A percentile compares a stretch with the other conserved stretches of the same genome.
phyloP scores from a whole-genome alignment of 1,140 invertebrate genomes.

The Chironomus tepperi region DNA sequence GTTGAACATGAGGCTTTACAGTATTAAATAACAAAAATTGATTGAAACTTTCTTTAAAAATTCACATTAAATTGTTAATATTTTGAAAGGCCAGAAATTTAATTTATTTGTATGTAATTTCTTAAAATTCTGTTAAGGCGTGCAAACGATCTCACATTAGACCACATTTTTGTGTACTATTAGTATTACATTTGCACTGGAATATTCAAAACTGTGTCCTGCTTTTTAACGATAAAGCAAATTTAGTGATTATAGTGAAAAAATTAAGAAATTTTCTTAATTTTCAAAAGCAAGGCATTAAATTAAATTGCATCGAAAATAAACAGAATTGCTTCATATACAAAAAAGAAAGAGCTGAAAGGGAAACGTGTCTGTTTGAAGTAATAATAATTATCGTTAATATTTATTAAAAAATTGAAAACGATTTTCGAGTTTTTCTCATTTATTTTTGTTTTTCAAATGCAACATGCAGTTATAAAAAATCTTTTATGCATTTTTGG shows the following conservation, averaged over 20 bases:
- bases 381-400: constrained; percentile 20
- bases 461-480: neutral
- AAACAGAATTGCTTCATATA: neutral
- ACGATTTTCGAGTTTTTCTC: neutral
- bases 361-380: constrained; percentile 22
- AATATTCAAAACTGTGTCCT: too few relatives aligned
- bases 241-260: too few relatives aligned
- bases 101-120: too few relatives aligned
- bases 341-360: neutral
- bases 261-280: neutral
- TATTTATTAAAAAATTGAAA: constrained; percentile 11
- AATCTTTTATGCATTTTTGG: constrained; percentile 1
- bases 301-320: neutral
- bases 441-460: neutral
- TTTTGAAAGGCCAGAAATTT: too few relatives aligned
- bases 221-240: too few relatives aligned
- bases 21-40: neutral
- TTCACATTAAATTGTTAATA: too few relatives aligned
- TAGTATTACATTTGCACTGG: too few relatives aligned
- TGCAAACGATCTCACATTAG: neutral
- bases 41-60: neutral
- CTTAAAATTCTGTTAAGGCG: too few relatives aligned
- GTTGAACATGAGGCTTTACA: too few relatives aligned
- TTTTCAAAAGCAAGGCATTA: neutral
- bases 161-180: too few relatives aligned